Conservation (phyloP, 2,888 invertebrate genomes). For the Sthenelais limicola region DNA sequence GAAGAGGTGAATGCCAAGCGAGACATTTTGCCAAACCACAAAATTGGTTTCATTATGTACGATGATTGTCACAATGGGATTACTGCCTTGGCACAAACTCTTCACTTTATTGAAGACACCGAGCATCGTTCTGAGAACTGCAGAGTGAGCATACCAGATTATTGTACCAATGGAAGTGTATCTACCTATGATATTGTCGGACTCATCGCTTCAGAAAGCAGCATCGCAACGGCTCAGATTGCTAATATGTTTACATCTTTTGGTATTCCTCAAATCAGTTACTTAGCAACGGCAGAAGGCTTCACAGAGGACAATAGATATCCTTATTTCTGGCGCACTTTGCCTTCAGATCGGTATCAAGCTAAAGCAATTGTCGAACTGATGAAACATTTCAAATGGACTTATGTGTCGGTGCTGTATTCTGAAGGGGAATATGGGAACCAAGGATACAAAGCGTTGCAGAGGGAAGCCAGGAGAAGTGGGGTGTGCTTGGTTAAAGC, state of each 20-base stretch:
- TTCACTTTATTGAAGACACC: slow-evolving; percentile 33
- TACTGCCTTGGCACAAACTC: slow-evolving; percentile 50
- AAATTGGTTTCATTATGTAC: slow-evolving; percentile 54
- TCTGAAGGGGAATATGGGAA: slow-evolving; percentile 52
- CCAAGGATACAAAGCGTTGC: slow-evolving; percentile 42
- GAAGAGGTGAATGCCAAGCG: slow-evolving; percentile 52
- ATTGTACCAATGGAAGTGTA: slow-evolving; percentile 24
- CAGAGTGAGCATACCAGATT: not conserved
- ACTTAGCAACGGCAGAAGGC: slow-evolving; percentile 52
- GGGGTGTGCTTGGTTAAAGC: slow-evolving; percentile 50
- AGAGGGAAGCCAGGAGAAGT: not conserved
- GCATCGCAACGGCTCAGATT: slow-evolving; percentile 52
- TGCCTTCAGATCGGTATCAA: slow-evolving; percentile 54
- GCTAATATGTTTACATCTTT: slow-evolving; percentile 53
- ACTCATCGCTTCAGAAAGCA: slow-evolving; percentile 54
- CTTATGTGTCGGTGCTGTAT: slow-evolving; percentile 55
- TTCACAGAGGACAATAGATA: slow-evolving; percentile 51
- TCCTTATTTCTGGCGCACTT: slow-evolving; percentile 53
- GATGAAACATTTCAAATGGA: slow-evolving; percentile 52
- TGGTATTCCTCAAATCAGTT: slow-evolving; percentile 54
- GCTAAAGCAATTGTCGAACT: slow-evolving; percentile 51
- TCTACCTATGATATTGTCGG: slow-evolving; percentile 50
- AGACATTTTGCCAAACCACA: slow-evolving; percentile 51
- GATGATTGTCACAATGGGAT: slow-evolving; percentile 57
- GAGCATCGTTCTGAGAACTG: slow-evolving; percentile 3